Evolutionary conservation across 2,113 vertebrate species (phyloP).

Genomic region (Etia nguti): DNA sequence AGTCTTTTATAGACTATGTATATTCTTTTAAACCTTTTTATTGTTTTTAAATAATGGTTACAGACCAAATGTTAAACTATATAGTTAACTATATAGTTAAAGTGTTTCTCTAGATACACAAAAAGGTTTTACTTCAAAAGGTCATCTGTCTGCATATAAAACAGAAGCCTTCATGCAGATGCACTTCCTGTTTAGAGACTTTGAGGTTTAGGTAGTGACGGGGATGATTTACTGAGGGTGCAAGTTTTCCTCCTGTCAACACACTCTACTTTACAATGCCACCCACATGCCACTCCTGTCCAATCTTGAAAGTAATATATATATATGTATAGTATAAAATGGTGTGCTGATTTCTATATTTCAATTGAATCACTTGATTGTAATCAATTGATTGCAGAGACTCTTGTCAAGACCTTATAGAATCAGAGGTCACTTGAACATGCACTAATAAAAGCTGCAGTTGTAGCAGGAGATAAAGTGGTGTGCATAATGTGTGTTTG

Average conservation of each 20-base stretch:
- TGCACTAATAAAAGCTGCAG: not conserved
- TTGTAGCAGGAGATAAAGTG: not conserved
- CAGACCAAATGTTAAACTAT: not conserved
- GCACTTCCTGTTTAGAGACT: not conserved
- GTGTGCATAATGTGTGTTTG: not conserved
- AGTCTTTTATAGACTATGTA: not conserved
- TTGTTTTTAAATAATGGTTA: not conserved
- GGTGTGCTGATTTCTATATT: not conserved
- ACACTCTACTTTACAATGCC: not conserved
- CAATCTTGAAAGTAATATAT: not conserved
- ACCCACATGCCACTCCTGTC: not conserved
- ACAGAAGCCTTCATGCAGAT: not conserved
- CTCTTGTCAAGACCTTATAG: fast-evolving
- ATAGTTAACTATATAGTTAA: fast-evolving
- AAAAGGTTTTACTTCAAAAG: not conserved
- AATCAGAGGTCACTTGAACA: not conserved
- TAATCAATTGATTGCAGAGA: not conserved
- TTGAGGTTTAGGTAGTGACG: not conserved
- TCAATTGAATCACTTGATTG: not conserved
- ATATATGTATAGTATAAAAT: not conserved
- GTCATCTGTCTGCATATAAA: not conserved
- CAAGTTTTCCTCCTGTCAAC: not conserved
- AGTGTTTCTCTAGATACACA: not conserved
- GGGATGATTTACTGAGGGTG: not conserved
- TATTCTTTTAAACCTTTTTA: not conserved